These are phyloP conservation scores for western clawed frog (Xenopus tropicalis) DNA, from an alignment of 2,113 vertebrate species.

Conservation along the genomic window UCB_Xtro_10.0 CM004451.2:32148501-32149000, in stretches of 20 bases:
- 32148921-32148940: constrained; percentile 1
- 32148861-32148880: background rate
- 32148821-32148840: background rate
- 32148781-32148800: background rate
- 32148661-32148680: constrained; percentile 62
- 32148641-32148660: constrained; percentile 49
- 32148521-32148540: constrained; percentile 14
- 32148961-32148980: background rate
- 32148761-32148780: background rate
- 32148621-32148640: constrained; percentile 54
- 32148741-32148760: background rate
- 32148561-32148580: constrained; percentile 48
- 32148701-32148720: constrained; percentile 9
- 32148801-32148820: background rate
- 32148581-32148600: constrained; percentile 32
- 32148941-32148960: background rate
- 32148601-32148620: constrained; percentile 44
- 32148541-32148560: constrained; percentile 10
- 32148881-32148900: constrained; percentile 8
- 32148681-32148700: constrained; percentile 28
- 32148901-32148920: constrained; percentile 40
- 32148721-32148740: constrained; percentile 4
- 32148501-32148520: constrained; percentile 1
- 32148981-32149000: constrained; percentile 12
- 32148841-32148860: background rate